These are phyloP conservation scores for Oryzias melastigma DNA, from an alignment of 2,113 vertebrate species.

Conservation along the genomic window DNA sequence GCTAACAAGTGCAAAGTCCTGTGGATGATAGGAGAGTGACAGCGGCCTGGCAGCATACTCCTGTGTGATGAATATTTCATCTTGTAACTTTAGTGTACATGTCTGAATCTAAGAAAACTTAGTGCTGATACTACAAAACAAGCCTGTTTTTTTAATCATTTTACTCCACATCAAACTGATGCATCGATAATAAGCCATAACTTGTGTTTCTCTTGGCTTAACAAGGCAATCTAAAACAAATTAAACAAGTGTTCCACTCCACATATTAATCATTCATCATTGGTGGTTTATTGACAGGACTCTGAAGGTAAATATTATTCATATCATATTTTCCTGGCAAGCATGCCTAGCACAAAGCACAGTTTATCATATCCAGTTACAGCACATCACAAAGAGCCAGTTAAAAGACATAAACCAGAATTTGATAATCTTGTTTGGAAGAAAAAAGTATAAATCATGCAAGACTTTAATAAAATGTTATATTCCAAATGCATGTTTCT, in stretches of 20 bases:
- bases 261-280: conserved; percentile 55
- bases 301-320: conserved; percentile 64
- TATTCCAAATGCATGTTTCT: conserved; percentile 30
- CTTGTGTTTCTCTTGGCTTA: conserved; percentile 11
- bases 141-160: not conserved
- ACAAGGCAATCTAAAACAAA: conserved; percentile 34
- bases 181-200: too few species aligned
- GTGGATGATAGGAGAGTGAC: conserved; percentile 70
- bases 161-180: too few species aligned
- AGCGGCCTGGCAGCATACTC: conserved; percentile 62
- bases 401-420: conserved; percentile 53
- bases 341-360: conserved; percentile 27
- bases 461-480: conserved; percentile 19
- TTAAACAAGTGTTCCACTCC: conserved; percentile 33
- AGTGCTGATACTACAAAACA: conserved; percentile 69
- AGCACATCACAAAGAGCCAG: conserved; percentile 46
- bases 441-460: conserved; percentile 36
- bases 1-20: conserved; percentile 71
- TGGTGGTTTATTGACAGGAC: conserved; percentile 47
- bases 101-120: conserved; percentile 61
- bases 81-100: conserved; percentile 61
- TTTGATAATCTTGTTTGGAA: conserved; percentile 53
- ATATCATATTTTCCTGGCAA: conserved; percentile 64
- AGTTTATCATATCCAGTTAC: conserved; percentile 61
- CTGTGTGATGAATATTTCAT: conserved; percentile 75